Evolutionary conservation across 2,888 invertebrate species (phyloP), one percentile per base, ranked within the genome.

Genomic region (Nemoura dubitans): DNA sequence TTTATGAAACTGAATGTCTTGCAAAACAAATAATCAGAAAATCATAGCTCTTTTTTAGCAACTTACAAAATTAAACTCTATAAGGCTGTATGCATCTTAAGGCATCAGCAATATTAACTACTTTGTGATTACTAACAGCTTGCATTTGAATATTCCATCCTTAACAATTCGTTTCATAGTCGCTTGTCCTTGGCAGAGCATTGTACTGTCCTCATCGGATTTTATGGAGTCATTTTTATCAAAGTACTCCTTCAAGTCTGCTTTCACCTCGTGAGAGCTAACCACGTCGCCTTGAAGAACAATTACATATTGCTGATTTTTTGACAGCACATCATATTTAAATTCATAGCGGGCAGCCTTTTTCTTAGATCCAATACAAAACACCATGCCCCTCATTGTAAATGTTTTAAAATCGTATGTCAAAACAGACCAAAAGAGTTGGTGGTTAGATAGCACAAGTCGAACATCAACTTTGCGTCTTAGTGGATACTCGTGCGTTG

Each of bases 361-460:
- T 21, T 81, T 29, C 81, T 81, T 81, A 16, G 81, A 81, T n/a
- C 30, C 81, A 28, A 81, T 81, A 28, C 81, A 81, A n/a, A 81
- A 81, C 30, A 81, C 81, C 81, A 30, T 81, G 21, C 81, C 81
- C n/a, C 30, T 81, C 81, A 81, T 81, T 10, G 81, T 81, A 30
- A 5, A 81, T 3, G 81, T 81, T 27, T 81, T 81, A 29, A 81
- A 81, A 30, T 81, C 28, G 81, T 81, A 81, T 0, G 16, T 30
- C 29, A 81, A 30, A 10, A 30, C 14, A 5, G 81, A 81, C 81
- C 81, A 81, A n/a, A 81, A 81, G 3, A 28, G 28, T 30, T 81
- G 28, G 30, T 29, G 81, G 3, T 81, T 27, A 29, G 81, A 27
- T 28, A 29, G 28, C 14, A 81, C 29, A n/a, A 81, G 81, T 14